Percentiles rank a stretch among this genome's conserved stretches.
phyloP scores from a whole-genome alignment of 2,888 invertebrate species.

The Chrysotoxum bicinctum region DNA sequence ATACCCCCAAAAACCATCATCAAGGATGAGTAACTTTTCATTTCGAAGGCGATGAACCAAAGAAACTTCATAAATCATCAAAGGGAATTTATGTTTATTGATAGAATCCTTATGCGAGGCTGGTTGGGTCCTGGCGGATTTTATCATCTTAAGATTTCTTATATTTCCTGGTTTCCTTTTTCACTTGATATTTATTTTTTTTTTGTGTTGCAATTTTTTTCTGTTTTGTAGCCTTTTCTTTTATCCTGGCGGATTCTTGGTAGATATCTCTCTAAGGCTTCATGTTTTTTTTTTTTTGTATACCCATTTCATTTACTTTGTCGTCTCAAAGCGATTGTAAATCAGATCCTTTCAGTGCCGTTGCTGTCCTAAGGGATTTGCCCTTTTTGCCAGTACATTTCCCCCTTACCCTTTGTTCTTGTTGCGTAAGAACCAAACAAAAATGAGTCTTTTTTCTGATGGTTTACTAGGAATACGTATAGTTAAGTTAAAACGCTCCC shows the following conservation, averaged over 20 bases:
- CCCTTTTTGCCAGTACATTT: not conserved
- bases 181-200: constrained; percentile 20
- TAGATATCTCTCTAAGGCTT: constrained; percentile 1
- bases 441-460: constrained; percentile 36
- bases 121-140: constrained; percentile 31
- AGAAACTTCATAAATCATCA: constrained; percentile 69
- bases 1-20: not conserved
- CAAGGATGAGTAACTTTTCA: constrained; percentile 40
- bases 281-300: not conserved
- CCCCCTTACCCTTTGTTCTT: not conserved
- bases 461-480: not conserved
- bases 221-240: constrained; percentile 25
- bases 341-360: constrained; percentile 48
- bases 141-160: constrained; percentile 60
- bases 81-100: constrained; percentile 69
- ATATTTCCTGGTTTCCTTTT: constrained; percentile 31
- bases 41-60: constrained; percentile 65
- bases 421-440: constrained; percentile 33
- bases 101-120: constrained; percentile 68
- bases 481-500: constrained; percentile 54
- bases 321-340: constrained; percentile 45
- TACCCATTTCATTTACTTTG: constrained; percentile 32
- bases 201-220: not conserved
- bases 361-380: constrained; percentile 36
- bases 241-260: not conserved